Evolutionary conservation across 2,888 invertebrate genomes (phyloP).

Genomic region (Acheta domesticus): DNA sequence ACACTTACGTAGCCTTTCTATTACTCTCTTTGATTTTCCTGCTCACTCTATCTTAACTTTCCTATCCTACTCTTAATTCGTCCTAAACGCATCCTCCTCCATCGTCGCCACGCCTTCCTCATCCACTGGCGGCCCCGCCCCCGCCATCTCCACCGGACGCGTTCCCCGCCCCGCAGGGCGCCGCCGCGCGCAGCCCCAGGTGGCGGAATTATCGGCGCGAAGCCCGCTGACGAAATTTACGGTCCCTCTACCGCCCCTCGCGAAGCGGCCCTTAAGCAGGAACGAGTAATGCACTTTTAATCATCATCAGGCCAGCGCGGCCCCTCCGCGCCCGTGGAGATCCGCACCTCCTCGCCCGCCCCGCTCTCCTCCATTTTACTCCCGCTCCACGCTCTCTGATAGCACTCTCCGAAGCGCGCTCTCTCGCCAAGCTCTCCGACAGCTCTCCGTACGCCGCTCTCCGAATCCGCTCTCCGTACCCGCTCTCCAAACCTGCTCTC

Average conservation of each 20-base stretch:
- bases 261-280: neutral
- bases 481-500: neutral
- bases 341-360: no score
- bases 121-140: no score
- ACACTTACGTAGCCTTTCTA: neutral
- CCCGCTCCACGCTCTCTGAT: neutral
- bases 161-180: no score
- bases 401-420: no score
- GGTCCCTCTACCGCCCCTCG: neutral
- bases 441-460: neutral
- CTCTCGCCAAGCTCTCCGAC: no score
- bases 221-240: neutral
- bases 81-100: no score
- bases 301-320: neutral
- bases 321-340: no score
- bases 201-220: neutral
- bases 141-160: no score
- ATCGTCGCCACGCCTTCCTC: no score
- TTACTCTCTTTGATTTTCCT: neutral
- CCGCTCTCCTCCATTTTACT: neutral
- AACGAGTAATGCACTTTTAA: conserved; percentile 9
- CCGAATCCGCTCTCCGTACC: neutral
- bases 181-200: no score
- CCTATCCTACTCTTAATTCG: no score
- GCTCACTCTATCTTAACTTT: no score